A percentile compares a stretch with the other conserved stretches of the same genome.
Conservation (phyloP, 2,888 invertebrate species). For the Drosophila limbata region DNA sequence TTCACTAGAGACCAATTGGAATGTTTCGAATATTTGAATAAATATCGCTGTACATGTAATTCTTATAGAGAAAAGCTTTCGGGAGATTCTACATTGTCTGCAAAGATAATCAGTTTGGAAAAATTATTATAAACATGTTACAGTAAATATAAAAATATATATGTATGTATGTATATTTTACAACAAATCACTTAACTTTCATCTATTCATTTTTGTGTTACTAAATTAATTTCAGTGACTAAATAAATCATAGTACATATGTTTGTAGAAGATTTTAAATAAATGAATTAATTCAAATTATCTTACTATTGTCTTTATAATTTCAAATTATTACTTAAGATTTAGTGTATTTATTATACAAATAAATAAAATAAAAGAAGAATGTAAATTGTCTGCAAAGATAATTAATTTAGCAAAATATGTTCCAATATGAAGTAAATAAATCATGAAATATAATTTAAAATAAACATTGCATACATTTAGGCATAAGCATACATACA, state of each 20-base stretch:
- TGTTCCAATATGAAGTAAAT: not conserved
- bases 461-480: not conserved
- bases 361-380: too few species aligned
- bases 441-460: not conserved
- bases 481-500: not conserved
- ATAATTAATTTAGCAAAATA: not conserved
- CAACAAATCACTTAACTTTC: too few species aligned
- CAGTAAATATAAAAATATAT: too few species aligned
- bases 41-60: constrained; percentile 5
- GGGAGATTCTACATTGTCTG: constrained; percentile 52
- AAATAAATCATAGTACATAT: not conserved
- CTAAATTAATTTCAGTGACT: too few species aligned
- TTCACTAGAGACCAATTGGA: constrained; percentile 36
- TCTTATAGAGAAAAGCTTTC: constrained; percentile 25
- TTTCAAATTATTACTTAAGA: too few species aligned
- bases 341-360: too few species aligned
- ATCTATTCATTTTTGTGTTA: not conserved
- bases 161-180: too few species aligned
- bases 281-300: too few species aligned
- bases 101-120: constrained; percentile 10
- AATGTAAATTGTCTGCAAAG: not conserved
- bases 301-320: too few species aligned
- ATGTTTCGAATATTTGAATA: constrained; percentile 28
- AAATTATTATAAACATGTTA: not conserved
- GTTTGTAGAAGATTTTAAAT: too few species aligned